Percentiles rank a stretch among this genome's conserved stretches.
Conservation (phyloP, 2,113 vertebrate genomes). For the Oreamnos americanus region DNA sequence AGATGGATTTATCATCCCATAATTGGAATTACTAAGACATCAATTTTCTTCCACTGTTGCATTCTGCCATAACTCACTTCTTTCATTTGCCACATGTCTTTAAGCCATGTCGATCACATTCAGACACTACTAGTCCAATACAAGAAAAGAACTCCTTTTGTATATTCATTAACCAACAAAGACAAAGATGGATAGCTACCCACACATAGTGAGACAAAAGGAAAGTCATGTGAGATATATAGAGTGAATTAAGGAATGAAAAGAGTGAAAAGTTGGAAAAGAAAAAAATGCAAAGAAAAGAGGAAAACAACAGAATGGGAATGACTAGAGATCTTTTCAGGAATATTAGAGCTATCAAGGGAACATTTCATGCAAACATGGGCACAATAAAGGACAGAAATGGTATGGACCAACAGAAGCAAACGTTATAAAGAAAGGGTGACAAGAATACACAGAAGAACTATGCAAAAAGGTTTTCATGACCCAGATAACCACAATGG, state of each 20-base stretch:
- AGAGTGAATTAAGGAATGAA: neutral
- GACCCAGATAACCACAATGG: neutral
- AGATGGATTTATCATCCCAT: neutral
- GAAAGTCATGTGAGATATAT: neutral
- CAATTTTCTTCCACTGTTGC: neutral
- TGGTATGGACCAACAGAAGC: neutral
- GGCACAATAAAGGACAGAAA: neutral
- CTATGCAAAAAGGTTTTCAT: neutral
- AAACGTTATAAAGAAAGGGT: neutral
- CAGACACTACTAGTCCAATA: neutral
- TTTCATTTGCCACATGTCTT: neutral
- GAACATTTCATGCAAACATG: neutral
- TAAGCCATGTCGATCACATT: neutral
- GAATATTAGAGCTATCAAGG: neutral
- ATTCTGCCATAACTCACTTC: neutral
- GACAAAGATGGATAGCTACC: neutral
- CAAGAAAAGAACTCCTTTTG: neutral
- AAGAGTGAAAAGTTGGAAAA: neutral
- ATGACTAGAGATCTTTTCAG: neutral
- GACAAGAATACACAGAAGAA: neutral
- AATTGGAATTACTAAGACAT: neutral
- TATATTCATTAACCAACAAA: neutral
- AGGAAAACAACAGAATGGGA: neutral
- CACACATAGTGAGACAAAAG: neutral
- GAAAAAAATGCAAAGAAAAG: neutral